Evolutionary conservation across 2,113 vertebrate species (phyloP).

Genomic region (Dendropsophus ebraccatus): DNA sequence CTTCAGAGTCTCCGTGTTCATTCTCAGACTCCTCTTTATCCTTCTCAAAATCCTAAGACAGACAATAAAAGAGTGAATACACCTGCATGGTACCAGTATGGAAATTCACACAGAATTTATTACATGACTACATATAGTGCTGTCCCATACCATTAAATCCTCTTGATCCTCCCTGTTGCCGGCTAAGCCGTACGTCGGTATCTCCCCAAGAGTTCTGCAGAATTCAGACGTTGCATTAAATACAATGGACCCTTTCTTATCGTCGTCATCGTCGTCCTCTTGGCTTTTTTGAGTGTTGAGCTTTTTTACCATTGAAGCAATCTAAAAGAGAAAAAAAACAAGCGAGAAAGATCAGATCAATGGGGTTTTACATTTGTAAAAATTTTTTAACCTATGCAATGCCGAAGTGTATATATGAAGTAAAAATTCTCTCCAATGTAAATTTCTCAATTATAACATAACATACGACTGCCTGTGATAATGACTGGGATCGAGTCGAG

Average conservation of each 20-base stretch:
- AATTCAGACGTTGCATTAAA: slow-evolving; percentile 92
- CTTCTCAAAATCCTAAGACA: slow-evolving; percentile 81
- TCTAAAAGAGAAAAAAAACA: slow-evolving; percentile 37
- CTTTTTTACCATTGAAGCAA: slow-evolving; percentile 68
- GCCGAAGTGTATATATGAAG: background rate
- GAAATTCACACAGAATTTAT: too few relatives aligned
- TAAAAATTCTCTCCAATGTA: too few relatives aligned
- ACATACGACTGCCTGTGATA: too few relatives aligned
- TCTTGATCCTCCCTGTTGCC: slow-evolving; percentile 91
- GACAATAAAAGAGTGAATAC: background rate
- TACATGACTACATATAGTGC: too few relatives aligned
- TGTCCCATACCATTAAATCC: slow-evolving; percentile 80
- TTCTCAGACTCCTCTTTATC: slow-evolving; percentile 81
- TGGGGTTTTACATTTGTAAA: background rate
- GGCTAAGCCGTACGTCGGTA: slow-evolving; percentile 88
- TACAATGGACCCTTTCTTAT: slow-evolving; percentile 82
- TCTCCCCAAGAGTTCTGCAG: slow-evolving; percentile 89
- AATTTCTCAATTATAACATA: too few relatives aligned
- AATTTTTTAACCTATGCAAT: background rate
- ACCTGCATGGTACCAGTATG: background rate
- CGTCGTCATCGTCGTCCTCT: slow-evolving; percentile 71
- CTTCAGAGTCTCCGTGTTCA: slow-evolving; percentile 78
- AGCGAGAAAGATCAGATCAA: background rate
- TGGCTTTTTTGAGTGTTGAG: slow-evolving; percentile 64
- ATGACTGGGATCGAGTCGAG: too few relatives aligned